Base-by-base conservation (phyloP, 1,140 invertebrate genomes). In the Drosophila pseudoananassae region DNA sequence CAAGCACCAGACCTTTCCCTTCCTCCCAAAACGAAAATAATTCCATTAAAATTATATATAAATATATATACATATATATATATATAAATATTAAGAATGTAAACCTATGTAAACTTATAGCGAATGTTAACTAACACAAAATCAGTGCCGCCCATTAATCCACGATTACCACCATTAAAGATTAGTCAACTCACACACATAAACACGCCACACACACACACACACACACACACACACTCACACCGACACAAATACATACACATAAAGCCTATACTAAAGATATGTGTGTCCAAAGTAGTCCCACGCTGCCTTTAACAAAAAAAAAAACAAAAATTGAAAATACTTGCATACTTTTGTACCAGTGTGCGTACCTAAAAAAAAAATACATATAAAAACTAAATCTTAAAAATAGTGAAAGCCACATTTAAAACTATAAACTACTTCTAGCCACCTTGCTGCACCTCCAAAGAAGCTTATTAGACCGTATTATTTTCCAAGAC, bases 131-230 rank as follows among this genome's bases (percentile, higher is more conserved):
- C 83, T 87, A 85, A 87, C 83, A 88, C 78, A 88, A 88, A 87
- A 87, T 87, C 83, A 87, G 78, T 88, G 83, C 83, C 83, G 83
- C 83, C 83, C 83, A 87, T 87, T 87, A 88, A 87, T 88, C 83
- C 83, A 87, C 83, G 83, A 87, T 87, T 87, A 87, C 82, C 82
- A 88, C 82, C 82, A 88, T 88, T 88, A 88, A 82, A 17, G 31
- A 87, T 87, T 85, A 85, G 82, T 77, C 69, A 82, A 56, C 49
- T 6, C 9, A 31, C 9, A 31, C 31, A 31, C 31, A 36, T 10
- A 1, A 3, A 68, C 47, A 82, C 49, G 66, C 20, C 9, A 31
- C 31, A 31, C 29, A 36, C 33, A 3, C 31, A 66, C 47, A 82
- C 45, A 71, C 20, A 79, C 23, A 56, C 17, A 49, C 17, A 31